Evolutionary conservation across 2,888 invertebrate species (phyloP).

Genomic region (Meghimatium bilineatum): DNA sequence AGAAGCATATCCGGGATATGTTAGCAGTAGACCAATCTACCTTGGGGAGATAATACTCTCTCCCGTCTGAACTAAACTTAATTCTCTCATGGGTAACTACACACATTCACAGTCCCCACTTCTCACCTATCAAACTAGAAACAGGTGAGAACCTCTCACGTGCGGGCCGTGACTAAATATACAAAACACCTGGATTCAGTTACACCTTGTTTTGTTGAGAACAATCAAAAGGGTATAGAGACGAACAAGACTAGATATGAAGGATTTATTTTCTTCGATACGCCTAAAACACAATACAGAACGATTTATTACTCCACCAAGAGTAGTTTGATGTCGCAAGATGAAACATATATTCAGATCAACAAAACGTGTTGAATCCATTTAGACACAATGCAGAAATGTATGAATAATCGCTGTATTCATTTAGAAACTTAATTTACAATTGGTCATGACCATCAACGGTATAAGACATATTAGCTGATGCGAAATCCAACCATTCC

Average conservation of each 20-base stretch:
- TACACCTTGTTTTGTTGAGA: background rate
- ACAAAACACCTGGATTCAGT: slow-evolving; percentile 20
- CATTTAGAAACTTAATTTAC: too few species aligned
- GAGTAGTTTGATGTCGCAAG: slow-evolving; percentile 1
- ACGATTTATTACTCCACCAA: background rate
- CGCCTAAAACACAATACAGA: background rate
- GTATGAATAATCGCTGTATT: too few species aligned
- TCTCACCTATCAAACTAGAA: background rate
- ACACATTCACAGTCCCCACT: background rate
- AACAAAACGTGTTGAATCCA: background rate
- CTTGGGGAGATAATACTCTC: background rate
- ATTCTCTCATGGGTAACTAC: slow-evolving; percentile 2
- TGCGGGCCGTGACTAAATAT: slow-evolving; percentile 6
- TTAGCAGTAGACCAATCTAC: background rate
- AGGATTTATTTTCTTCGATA: slow-evolving; percentile 2
- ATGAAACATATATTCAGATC: background rate
- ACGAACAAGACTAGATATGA: background rate
- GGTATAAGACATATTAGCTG: too few species aligned
- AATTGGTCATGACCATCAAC: too few species aligned
- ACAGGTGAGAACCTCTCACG: background rate
- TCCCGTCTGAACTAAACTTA: slow-evolving; percentile 18
- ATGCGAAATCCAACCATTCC: too few species aligned
- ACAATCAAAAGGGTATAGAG: background rate
- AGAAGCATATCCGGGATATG: background rate
- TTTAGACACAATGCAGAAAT: background rate